Evolutionary conservation across 2,888 invertebrate species (phyloP).

Genomic region (Polymixis lichenea): DNA sequence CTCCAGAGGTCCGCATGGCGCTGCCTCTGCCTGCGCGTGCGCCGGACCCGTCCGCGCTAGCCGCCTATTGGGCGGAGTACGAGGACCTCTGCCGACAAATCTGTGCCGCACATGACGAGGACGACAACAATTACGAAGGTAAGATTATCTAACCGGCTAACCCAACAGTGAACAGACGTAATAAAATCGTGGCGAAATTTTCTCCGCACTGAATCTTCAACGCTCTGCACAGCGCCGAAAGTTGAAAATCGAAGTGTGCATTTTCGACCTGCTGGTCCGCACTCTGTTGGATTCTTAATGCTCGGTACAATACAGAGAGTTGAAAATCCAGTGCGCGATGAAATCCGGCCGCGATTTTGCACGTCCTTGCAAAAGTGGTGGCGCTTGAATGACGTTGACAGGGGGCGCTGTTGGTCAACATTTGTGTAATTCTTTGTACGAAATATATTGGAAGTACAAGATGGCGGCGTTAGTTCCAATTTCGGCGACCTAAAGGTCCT

Average conservation of each 20-base stretch:
- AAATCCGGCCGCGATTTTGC: no score
- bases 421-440: not conserved
- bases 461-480: not conserved
- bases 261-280: no score
- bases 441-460: not conserved
- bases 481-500: not conserved
- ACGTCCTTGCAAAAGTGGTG: no score
- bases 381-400: not conserved
- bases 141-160: not conserved
- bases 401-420: not conserved
- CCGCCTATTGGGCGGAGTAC: constrained; percentile 93
- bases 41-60: constrained; percentile 89
- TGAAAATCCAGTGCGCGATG: no score
- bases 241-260: no score
- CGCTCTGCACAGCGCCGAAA: no score
- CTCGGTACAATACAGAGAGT: no score
- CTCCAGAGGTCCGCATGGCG: constrained; percentile 87
- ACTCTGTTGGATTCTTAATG: no score
- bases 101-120: constrained; percentile 90
- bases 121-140: constrained; percentile 91
- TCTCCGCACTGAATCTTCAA: no score
- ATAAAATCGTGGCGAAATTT: no score
- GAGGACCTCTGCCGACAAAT: constrained; percentile 91
- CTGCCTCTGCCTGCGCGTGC: constrained; percentile 80
- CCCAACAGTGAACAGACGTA: no score